phyloP scores from a whole-genome alignment of 2,888 invertebrate species.

The Brachylomia viminalis region DNA sequence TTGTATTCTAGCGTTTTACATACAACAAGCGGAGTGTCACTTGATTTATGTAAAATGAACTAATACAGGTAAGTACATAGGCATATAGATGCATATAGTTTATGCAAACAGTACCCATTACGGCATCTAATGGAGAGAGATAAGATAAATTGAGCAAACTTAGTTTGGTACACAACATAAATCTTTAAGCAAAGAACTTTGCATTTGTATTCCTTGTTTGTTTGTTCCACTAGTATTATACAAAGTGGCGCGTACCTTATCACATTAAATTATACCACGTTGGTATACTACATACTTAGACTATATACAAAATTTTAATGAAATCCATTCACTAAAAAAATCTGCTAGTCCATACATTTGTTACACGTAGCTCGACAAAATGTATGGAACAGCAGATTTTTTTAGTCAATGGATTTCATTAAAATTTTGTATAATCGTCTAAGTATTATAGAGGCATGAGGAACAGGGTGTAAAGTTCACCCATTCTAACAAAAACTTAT shows the following conservation, averaged over 20 bases:
- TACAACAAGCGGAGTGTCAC: neutral
- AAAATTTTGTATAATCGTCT: no score
- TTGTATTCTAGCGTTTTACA: neutral
- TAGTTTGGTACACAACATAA: slow-evolving; percentile 43
- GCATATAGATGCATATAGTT: slow-evolving; percentile 22
- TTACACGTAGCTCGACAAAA: no score
- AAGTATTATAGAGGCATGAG: no score
- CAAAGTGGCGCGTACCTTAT: no score
- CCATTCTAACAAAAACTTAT: no score
- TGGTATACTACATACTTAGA: neutral
- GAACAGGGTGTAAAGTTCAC: no score
- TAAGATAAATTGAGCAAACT: slow-evolving; percentile 58
- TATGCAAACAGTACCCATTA: slow-evolving; percentile 34
- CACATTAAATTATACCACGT: no score
- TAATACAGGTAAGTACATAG: neutral
- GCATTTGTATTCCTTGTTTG: slow-evolving; percentile 46
- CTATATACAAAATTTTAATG: no score
- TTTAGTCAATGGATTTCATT: no score
- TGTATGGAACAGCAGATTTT: no score
- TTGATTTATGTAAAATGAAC: neutral
- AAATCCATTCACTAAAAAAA: no score
- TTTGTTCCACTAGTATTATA: slow-evolving; percentile 34
- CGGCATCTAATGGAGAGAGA: slow-evolving; percentile 28
- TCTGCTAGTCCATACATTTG: no score
- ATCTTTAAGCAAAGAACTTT: slow-evolving; percentile 38